Conservation (phyloP, 2,888 invertebrate genomes). For the Epiblema foenella region DNA sequence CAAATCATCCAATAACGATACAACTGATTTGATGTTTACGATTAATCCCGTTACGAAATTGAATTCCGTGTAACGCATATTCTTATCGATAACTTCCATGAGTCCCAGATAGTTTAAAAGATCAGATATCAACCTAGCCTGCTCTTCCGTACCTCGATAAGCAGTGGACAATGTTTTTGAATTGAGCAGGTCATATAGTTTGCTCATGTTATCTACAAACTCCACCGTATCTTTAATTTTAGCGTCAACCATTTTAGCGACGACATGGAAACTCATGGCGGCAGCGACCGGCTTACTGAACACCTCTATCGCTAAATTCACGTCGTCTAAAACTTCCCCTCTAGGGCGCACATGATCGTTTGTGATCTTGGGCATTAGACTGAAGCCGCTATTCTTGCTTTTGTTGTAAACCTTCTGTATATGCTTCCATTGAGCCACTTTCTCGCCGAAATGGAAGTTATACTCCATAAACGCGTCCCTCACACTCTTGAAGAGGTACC, state of each 20-base stretch:
- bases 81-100: constrained; percentile 8
- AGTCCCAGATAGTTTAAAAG: constrained; percentile 2
- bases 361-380: constrained; percentile 13
- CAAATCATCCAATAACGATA: constrained; percentile 1
- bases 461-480: constrained; percentile 1
- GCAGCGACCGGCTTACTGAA: constrained; percentile 11
- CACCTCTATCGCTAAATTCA: constrained; percentile 2
- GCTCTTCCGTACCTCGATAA: constrained; percentile 14
- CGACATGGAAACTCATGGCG: constrained; percentile 7
- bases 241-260: neutral
- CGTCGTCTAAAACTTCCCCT: neutral
- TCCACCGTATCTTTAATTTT: constrained; percentile 5
- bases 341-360: constrained; percentile 4
- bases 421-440: constrained; percentile 14
- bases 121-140: constrained; percentile 4
- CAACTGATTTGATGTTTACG: constrained; percentile 3
- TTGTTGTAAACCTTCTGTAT: constrained; percentile 18
- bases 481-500: constrained; percentile 15
- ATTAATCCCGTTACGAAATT: constrained; percentile 4
- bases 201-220: constrained; percentile 18
- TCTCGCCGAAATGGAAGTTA: constrained; percentile 1
- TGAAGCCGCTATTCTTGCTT: neutral
- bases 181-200: neutral
- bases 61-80: neutral
- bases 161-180: neutral